These are phyloP conservation scores for Characodon lateralis DNA, from an alignment of 2,797 vertebrate genomes.

Conservation along the genomic window DNA sequence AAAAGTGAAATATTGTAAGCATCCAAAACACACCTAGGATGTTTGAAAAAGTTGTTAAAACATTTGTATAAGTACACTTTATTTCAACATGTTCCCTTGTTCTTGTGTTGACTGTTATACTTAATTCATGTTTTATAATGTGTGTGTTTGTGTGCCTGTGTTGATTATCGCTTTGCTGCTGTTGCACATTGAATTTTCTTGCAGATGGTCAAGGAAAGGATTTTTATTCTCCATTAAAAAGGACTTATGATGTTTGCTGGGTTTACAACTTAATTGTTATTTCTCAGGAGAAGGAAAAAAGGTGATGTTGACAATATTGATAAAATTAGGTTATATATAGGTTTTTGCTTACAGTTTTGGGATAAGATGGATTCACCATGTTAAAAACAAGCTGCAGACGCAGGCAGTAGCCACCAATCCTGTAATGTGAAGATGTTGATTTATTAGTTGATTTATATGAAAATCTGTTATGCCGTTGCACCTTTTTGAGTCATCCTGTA, in stretches of 20 bases:
- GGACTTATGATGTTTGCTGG: background rate
- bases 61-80: background rate
- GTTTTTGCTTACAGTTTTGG: background rate
- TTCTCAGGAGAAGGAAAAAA: background rate
- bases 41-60: background rate
- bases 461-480: background rate
- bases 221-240: background rate
- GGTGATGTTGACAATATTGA: background rate
- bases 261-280: background rate
- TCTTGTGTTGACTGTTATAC: background rate
- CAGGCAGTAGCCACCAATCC: no score
- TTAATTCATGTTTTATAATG: background rate
- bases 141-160: background rate
- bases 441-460: background rate
- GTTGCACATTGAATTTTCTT: background rate
- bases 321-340: background rate
- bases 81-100: background rate
- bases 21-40: background rate
- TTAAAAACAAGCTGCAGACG: background rate
- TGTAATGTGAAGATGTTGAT: background rate
- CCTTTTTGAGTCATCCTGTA: conserved; percentile 5
- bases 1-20: background rate
- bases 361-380: background rate
- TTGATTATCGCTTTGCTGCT: background rate
- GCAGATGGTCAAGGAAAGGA: background rate